Evolutionary conservation across 2,888 invertebrate genomes (phyloP).

Genomic region (Epinotia demarniana): DNA sequence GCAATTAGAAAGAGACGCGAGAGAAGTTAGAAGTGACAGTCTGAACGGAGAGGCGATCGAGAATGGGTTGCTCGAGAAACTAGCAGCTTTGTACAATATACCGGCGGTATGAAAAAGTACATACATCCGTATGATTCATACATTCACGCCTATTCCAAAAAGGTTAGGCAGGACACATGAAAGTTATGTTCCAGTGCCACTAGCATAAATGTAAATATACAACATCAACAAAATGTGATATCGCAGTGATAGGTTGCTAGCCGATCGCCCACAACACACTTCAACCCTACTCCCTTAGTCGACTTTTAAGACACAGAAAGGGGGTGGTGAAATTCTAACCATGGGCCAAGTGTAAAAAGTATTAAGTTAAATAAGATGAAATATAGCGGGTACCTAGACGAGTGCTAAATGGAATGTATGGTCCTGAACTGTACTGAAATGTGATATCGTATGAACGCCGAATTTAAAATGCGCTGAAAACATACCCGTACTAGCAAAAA

Average conservation of each 20-base stretch:
- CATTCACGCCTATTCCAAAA: too few relatives aligned
- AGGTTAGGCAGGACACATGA: too few relatives aligned
- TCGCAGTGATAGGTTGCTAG: too few relatives aligned
- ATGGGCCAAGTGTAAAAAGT: neutral
- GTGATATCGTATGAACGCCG: neutral
- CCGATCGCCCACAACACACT: too few relatives aligned
- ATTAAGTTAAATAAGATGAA: neutral
- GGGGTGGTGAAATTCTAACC: too few relatives aligned
- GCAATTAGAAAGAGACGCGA: slow-evolving; percentile 61
- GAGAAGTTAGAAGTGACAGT: slow-evolving; percentile 58
- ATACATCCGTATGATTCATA: too few relatives aligned
- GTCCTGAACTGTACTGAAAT: slow-evolving; percentile 8
- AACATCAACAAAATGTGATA: too few relatives aligned
- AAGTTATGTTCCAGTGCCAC: too few relatives aligned
- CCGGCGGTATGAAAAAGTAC: slow-evolving; percentile 61
- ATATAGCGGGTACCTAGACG: neutral
- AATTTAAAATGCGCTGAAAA: neutral
- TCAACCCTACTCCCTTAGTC: too few relatives aligned
- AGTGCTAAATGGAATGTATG: neutral
- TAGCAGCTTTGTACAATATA: slow-evolving; percentile 75
- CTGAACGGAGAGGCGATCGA: slow-evolving; percentile 66
- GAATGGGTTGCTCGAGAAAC: slow-evolving; percentile 68
- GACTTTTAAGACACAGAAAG: too few relatives aligned
- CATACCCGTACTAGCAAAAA: neutral
- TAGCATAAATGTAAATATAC: too few relatives aligned